Conservation (phyloP, 2,113 vertebrate genomes). For the Platichthys flesus region DNA sequence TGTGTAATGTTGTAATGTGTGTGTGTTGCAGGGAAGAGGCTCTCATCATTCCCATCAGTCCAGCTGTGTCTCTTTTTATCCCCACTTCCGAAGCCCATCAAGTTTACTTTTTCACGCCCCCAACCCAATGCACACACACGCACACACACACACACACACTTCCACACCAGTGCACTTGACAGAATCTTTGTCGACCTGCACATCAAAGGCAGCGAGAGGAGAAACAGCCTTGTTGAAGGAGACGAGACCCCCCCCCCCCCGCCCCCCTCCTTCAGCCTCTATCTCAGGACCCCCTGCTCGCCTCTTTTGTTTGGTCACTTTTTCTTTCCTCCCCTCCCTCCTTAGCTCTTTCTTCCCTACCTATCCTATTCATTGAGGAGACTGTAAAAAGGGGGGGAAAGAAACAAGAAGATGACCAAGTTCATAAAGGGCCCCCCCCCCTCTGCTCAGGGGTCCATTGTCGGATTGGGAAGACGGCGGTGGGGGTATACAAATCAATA, state of each 20-base stretch:
- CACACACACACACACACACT: constrained; percentile 19
- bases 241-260: constrained; percentile 18
- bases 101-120: constrained; percentile 68
- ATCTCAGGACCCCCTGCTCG: constrained; percentile 52
- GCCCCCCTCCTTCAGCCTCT: neutral
- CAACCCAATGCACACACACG: constrained; percentile 13
- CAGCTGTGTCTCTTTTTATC: constrained; percentile 79
- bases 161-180: constrained; percentile 58
- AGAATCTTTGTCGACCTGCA: constrained; percentile 55
- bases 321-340: constrained; percentile 34
- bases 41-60: constrained; percentile 68
- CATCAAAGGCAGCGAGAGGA: constrained; percentile 73
- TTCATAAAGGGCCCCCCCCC: constrained; percentile 43
- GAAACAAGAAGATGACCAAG: constrained; percentile 37
- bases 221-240: constrained; percentile 36
- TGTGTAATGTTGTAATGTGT: neutral
- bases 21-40: neutral
- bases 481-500: constrained; percentile 39
- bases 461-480: constrained; percentile 1
- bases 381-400: constrained; percentile 32
- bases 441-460: constrained; percentile 33
- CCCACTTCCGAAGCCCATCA: constrained; percentile 75
- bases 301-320: constrained; percentile 66
- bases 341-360: constrained; percentile 26
- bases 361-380: constrained; percentile 43